Evolutionary conservation across 2,113 vertebrate species (phyloP).

Genomic region (Scolopax mira): DNA sequence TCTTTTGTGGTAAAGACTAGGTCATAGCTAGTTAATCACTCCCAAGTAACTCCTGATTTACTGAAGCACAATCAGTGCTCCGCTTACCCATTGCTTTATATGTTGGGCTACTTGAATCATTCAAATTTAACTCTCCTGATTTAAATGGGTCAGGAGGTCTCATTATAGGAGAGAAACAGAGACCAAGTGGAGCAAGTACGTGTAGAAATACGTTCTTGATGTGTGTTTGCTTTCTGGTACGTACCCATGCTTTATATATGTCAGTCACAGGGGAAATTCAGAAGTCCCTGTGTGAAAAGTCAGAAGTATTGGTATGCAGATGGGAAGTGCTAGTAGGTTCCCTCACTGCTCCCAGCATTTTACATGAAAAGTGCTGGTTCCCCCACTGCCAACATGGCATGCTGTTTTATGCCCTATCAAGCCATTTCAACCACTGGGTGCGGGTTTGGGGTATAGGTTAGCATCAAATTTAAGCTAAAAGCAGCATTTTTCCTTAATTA

Average conservation of each 20-base stretch:
- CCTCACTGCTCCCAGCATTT: not conserved
- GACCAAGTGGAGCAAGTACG: not conserved
- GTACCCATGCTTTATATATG: not conserved
- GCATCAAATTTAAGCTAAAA: not conserved
- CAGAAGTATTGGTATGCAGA: not conserved
- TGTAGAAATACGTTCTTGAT: not conserved
- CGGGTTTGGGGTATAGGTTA: not conserved
- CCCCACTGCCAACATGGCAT: not conserved
- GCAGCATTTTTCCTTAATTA: not conserved
- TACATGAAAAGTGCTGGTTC: not conserved
- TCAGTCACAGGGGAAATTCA: not conserved
- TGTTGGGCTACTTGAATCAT: not conserved
- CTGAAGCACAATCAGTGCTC: not conserved
- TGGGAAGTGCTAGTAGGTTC: rapidly evolving
- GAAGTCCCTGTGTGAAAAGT: not conserved
- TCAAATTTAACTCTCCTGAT: not conserved
- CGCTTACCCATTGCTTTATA: not conserved
- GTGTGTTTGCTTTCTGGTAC: not conserved
- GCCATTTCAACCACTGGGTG: not conserved
- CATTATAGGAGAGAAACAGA: not conserved
- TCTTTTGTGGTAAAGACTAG: not conserved
- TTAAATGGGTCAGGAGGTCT: not conserved
- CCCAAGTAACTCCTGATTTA: not conserved
- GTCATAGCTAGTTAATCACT: not conserved
- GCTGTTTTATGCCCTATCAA: not conserved